These are phyloP conservation scores for Suncus etruscus DNA, from an alignment of 2,113 vertebrate species.

Conservation along the genomic window DNA sequence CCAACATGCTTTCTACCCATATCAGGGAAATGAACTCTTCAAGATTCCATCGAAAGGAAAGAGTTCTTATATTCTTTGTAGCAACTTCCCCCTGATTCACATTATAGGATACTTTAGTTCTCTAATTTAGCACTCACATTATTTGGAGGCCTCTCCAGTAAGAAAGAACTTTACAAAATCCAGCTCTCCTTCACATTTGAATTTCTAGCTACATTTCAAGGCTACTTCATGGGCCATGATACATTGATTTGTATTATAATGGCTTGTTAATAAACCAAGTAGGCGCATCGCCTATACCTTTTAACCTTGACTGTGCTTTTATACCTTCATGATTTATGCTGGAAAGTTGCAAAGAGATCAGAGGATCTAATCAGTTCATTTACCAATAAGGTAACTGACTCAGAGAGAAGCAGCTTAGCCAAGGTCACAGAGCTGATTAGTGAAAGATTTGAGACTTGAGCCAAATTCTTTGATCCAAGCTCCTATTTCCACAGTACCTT, in stretches of 20 bases:
- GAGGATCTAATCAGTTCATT: neutral
- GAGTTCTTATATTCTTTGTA: neutral
- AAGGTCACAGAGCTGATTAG: neutral
- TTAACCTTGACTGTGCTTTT: constrained; percentile 30
- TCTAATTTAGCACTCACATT: neutral
- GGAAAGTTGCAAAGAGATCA: constrained; percentile 19
- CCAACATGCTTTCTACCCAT: constrained; percentile 26
- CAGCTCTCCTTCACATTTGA: too few relatives aligned
- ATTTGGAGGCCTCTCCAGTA: neutral
- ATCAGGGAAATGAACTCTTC: neutral
- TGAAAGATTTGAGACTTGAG: constrained; percentile 27
- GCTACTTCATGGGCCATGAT: neutral
- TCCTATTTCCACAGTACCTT: neutral
- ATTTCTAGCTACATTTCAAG: neutral
- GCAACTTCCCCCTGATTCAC: neutral
- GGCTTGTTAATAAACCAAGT: constrained; percentile 11
- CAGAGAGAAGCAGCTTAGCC: neutral
- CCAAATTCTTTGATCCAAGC: neutral
- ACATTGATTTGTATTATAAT: neutral
- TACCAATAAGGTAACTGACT: neutral
- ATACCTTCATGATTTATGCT: constrained; percentile 18
- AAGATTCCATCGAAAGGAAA: neutral
- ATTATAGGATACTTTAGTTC: neutral
- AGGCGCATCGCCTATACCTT: neutral
- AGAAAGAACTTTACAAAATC: neutral